A percentile compares a stretch with the other conserved stretches of the same genome.
These are phyloP conservation scores for Polietes domitor DNA, from an alignment of 2,888 invertebrate genomes.

Conservation along the genomic window DNA sequence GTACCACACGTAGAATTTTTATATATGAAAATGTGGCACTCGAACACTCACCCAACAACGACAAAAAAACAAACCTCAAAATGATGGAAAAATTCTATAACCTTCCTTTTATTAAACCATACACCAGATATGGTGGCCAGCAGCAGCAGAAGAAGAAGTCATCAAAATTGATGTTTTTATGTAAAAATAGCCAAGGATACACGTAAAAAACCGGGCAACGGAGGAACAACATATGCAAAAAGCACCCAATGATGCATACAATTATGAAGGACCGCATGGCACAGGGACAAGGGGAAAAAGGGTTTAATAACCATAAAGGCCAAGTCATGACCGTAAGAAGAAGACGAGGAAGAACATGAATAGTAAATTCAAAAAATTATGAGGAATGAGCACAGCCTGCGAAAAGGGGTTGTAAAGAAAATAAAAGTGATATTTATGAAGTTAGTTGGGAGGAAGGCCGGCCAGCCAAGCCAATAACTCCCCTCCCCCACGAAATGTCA, in stretches of 20 bases:
- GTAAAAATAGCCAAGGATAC: constrained; percentile 62
- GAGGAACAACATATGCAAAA: constrained; percentile 76
- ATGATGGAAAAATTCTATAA: constrained; percentile 46
- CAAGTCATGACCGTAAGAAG: constrained; percentile 32
- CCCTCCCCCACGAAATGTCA: background rate
- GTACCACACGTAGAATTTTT: constrained; percentile 70
- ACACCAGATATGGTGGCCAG: constrained; percentile 40
- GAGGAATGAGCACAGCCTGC: background rate
- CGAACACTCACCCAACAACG: constrained; percentile 29
- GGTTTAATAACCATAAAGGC: constrained; percentile 54
- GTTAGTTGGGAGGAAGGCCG: constrained; percentile 34
- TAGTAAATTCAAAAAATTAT: constrained; percentile 64
- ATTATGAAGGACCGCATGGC: constrained; percentile 60
- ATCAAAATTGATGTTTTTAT: constrained; percentile 69
- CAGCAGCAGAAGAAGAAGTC: constrained; percentile 69
- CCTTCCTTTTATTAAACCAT: constrained; percentile 28
- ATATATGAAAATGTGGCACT: constrained; percentile 33
- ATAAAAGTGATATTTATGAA: constrained; percentile 32
- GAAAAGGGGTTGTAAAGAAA: background rate
- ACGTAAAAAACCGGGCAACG: constrained; percentile 60
- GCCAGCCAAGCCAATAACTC: constrained; percentile 10
- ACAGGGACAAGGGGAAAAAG: constrained; percentile 44
- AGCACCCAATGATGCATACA: constrained; percentile 63
- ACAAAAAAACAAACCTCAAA: constrained; percentile 27
- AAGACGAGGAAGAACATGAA: constrained; percentile 62